phyloP scores from a whole-genome alignment of 2,797 vertebrate genomes.

The Acridotheres tristis region DNA sequence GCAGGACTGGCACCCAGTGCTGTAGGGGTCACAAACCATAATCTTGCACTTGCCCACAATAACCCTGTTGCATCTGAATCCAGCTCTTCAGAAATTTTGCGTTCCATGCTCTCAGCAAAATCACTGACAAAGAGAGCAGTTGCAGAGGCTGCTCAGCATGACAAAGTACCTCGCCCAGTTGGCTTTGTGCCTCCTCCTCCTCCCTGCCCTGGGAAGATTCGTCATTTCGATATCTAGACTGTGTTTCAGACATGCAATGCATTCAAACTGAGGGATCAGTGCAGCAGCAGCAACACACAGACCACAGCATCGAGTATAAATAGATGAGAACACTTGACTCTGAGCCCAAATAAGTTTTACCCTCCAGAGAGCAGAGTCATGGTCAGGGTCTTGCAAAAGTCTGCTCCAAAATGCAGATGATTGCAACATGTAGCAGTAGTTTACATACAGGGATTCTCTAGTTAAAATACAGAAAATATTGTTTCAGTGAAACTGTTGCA shows the following conservation, averaged over 20 bases:
- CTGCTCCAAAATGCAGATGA: not conserved
- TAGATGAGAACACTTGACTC: not conserved
- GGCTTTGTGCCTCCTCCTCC: not conserved
- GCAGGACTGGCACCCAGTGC: not conserved
- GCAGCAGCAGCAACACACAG: not conserved
- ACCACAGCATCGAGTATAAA: not conserved
- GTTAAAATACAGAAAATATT: conserved; percentile 20
- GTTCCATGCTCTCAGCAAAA: not conserved
- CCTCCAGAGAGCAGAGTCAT: not conserved
- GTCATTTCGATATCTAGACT: conserved; percentile 69
- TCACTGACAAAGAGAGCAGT: conserved; percentile 29
- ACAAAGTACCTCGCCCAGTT: not conserved
- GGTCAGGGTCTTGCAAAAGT: not conserved
- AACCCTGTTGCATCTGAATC: conserved; percentile 70
- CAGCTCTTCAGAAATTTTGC: conserved; percentile 63
- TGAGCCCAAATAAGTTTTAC: not conserved
- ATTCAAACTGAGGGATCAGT: not conserved
- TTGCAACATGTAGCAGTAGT: not conserved
- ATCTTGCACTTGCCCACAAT: conserved; percentile 58
- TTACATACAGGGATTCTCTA: not conserved
- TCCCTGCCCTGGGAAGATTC: conserved; percentile 73
- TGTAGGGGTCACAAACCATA: conserved; percentile 40
- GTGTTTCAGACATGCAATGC: not conserved
- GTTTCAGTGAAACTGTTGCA: conserved; percentile 53
- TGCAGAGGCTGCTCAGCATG: conserved; percentile 17